phyloP scores from a whole-genome alignment of 2,797 vertebrate genomes.

The Buceros bicornis region DNA sequence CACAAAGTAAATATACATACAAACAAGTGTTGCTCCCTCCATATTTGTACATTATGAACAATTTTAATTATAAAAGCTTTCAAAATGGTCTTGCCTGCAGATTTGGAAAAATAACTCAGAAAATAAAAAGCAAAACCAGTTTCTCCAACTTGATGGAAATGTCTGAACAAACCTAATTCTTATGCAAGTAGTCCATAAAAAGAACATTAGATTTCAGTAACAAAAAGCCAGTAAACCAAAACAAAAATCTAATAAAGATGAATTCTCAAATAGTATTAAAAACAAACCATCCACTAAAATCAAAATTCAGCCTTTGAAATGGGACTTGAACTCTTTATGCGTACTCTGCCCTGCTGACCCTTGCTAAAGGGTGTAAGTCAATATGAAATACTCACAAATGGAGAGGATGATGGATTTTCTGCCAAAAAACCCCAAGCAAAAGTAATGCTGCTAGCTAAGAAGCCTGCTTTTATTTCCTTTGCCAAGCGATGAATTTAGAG shows the following conservation, averaged over 20 bases:
- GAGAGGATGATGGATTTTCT: constrained; percentile 63
- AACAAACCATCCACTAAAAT: constrained; percentile 30
- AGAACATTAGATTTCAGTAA: neutral
- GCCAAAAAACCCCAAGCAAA: constrained; percentile 60
- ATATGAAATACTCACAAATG: constrained; percentile 33
- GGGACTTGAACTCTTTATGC: constrained; percentile 32
- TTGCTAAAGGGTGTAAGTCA: constrained; percentile 46
- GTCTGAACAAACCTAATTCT: neutral
- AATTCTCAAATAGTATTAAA: constrained; percentile 47
- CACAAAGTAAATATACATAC: neutral
- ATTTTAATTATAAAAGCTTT: neutral
- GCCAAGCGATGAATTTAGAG: constrained; percentile 46
- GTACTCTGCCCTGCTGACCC: constrained; percentile 38
- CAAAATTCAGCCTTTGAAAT: constrained; percentile 61
- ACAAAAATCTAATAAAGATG: constrained; percentile 33
- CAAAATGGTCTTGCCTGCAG: neutral
- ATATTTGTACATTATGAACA: neutral
- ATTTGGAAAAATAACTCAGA: neutral
- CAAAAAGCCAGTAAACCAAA: constrained; percentile 17
- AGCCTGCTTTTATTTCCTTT: constrained; percentile 42
- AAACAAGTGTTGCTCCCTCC: neutral
- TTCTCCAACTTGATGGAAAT: neutral
- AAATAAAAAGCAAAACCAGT: neutral
- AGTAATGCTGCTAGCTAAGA: neutral
- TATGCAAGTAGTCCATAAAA: neutral